Conservation (phyloP, 2,888 invertebrate species). For the Glyphotaelius pellucidus region DNA sequence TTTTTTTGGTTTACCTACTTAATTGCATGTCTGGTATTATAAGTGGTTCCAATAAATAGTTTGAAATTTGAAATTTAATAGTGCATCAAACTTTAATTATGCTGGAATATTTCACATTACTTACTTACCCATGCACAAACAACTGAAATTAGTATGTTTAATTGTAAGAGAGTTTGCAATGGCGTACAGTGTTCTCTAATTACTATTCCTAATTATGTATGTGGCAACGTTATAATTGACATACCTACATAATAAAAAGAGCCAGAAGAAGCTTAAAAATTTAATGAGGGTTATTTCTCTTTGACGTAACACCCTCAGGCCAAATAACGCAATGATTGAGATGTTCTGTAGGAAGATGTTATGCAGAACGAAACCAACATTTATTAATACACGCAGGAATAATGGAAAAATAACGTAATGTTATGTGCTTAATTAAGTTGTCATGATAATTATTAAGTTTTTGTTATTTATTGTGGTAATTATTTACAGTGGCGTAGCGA, state of each 20-base stretch:
- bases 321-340: conserved; percentile 22
- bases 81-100: no score
- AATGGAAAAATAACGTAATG: background rate
- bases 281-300: background rate
- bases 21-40: no score
- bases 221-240: background rate
- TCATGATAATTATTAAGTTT: background rate
- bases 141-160: no score
- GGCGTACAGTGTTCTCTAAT: background rate
- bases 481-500: background rate
- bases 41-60: no score
- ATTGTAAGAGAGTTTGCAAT: no score
- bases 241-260: background rate
- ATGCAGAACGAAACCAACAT: background rate
- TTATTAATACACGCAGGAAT: background rate
- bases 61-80: no score
- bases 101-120: no score
- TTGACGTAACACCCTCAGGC: background rate
- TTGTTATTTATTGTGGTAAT: background rate
- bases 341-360: background rate
- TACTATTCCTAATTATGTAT: background rate
- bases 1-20: no score
- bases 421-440: background rate
- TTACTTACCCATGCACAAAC: no score
- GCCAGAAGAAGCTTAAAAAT: background rate